A percentile compares a stretch with the other conserved stretches of the same genome.
These are phyloP conservation scores for Neuroterus valhalla DNA, from an alignment of 1,140 invertebrate genomes.

Conservation along the genomic window DNA sequence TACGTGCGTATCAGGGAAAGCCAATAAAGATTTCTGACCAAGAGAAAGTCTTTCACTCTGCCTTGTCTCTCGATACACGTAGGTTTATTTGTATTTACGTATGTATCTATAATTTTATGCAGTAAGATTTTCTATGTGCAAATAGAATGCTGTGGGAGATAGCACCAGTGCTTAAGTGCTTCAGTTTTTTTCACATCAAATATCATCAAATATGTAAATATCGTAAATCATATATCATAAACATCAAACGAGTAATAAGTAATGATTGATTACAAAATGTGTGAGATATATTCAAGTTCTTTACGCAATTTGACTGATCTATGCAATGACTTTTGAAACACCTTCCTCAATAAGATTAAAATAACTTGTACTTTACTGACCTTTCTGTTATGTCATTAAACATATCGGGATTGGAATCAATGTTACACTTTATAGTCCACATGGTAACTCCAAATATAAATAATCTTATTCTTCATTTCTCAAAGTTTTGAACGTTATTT, in stretches of 20 bases:
- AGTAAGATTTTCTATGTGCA: too few relatives aligned
- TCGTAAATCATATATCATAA: too few relatives aligned
- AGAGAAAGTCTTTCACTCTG: constrained; percentile 63
- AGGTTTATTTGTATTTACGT: constrained; percentile 52
- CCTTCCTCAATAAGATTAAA: constrained; percentile 11
- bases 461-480: too few relatives aligned
- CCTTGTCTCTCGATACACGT: constrained; percentile 43
- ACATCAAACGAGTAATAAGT: too few relatives aligned
- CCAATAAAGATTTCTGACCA: constrained; percentile 61
- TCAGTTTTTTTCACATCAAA: neutral
- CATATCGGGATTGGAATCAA: neutral
- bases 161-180: neutral
- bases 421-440: too few relatives aligned
- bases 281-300: neutral
- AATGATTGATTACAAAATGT: neutral
- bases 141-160: neutral
- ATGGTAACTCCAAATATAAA: too few relatives aligned
- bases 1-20: constrained; percentile 62
- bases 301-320: constrained; percentile 17
- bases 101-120: neutral
- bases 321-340: constrained; percentile 18
- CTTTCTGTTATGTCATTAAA: constrained; percentile 1
- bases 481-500: too few relatives aligned
- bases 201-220: neutral
- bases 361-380: constrained; percentile 23